phyloP scores from a whole-genome alignment of 2,888 invertebrate species.

The Drosophila algonquin region DNA sequence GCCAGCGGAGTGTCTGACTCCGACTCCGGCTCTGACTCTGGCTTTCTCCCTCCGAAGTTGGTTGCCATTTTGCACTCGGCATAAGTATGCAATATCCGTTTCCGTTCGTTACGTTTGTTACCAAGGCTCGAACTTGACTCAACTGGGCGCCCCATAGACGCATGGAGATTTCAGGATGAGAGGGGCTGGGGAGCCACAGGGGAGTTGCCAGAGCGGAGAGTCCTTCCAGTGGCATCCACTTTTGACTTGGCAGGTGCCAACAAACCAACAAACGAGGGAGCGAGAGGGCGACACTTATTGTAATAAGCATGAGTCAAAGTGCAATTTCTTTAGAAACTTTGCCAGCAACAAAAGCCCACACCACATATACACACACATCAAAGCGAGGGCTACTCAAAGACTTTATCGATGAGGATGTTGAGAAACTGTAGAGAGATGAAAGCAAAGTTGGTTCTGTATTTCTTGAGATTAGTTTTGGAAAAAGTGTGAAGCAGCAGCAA shows the following conservation, averaged over 20 bases:
- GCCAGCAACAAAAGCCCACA: conserved; percentile 31
- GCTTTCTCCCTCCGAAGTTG: conserved; percentile 20
- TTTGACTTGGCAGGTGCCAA: conserved; percentile 70
- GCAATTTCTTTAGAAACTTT: conserved; percentile 68
- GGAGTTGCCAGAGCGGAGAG: conserved; percentile 12
- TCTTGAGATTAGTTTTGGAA: not conserved
- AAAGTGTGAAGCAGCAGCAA: too few relatives aligned
- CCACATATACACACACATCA: conserved; percentile 3
- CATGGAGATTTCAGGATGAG: conserved; percentile 27
- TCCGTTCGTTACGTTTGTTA: conserved; percentile 78
- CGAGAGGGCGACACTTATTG: conserved; percentile 52
- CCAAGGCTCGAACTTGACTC: conserved; percentile 61
- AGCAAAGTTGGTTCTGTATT: not conserved
- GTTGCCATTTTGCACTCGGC: conserved; percentile 73
- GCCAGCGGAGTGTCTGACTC: conserved; percentile 45
- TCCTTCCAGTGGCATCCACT: conserved; percentile 45
- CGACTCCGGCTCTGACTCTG: not conserved
- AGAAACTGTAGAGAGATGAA: not conserved
- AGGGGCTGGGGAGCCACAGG: not conserved
- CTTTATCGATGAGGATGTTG: not conserved
- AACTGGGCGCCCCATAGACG: conserved; percentile 28
- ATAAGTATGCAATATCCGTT: conserved; percentile 82
- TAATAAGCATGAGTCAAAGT: conserved; percentile 73
- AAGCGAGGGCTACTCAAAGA: conserved; percentile 42
- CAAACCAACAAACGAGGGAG: conserved; percentile 24